phyloP scores from a whole-genome alignment of 2,888 invertebrate genomes.

The Hypena proboscidalis region DNA sequence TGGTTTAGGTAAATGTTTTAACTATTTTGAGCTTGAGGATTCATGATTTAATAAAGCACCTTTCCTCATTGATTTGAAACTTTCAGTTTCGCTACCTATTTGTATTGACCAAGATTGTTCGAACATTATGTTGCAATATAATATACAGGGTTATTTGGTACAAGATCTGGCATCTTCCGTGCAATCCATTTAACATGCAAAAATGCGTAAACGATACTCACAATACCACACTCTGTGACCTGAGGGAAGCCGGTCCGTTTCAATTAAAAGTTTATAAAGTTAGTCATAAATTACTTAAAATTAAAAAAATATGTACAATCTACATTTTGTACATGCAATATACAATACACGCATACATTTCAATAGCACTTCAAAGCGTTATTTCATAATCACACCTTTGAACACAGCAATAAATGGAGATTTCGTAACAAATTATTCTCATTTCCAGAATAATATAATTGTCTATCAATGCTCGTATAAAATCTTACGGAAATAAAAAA shows the following conservation, averaged over 20 bases:
- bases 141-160: neutral
- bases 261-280: constrained; percentile 35
- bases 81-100: too few species aligned
- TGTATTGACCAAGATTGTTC: too few species aligned
- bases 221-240: constrained; percentile 19
- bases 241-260: constrained; percentile 23
- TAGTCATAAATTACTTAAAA: constrained; percentile 55
- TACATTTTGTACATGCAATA: constrained; percentile 67
- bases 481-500: constrained; percentile 57
- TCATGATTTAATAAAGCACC: constrained; percentile 1
- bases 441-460: constrained; percentile 39
- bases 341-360: constrained; percentile 48
- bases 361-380: constrained; percentile 43
- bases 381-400: constrained; percentile 49
- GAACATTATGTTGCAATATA: neutral
- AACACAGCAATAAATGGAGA: constrained; percentile 66
- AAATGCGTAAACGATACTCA: constrained; percentile 20
- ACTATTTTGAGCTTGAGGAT: too few species aligned
- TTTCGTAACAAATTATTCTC: constrained; percentile 53
- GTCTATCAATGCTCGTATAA: constrained; percentile 47
- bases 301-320: constrained; percentile 61
- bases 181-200: constrained; percentile 11
- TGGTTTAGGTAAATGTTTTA: too few species aligned
- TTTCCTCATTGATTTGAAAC: neutral
- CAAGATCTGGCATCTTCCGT: constrained; percentile 16